Conservation (phyloP, 2,113 vertebrate species). For the Seriola aureovittata region DNA sequence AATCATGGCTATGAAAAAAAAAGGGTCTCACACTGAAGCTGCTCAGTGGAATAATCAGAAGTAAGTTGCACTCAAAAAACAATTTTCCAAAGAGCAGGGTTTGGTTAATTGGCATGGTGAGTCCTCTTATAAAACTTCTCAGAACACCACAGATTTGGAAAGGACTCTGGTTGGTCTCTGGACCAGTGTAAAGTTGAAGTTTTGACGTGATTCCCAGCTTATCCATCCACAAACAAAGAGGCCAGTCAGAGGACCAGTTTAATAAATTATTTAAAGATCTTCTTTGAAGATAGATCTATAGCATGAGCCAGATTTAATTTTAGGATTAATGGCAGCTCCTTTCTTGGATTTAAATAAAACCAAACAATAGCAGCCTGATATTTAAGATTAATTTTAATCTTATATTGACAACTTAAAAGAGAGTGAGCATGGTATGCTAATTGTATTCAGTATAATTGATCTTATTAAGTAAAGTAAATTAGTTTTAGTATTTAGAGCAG, state of each 20-base stretch:
- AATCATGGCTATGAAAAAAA: neutral
- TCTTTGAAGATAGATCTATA: neutral
- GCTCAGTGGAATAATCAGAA: constrained; percentile 4
- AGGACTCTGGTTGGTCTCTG: neutral
- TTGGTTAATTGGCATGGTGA: constrained; percentile 20
- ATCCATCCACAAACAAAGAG: constrained; percentile 33
- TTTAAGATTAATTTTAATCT: neutral
- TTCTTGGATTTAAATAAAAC: constrained; percentile 1
- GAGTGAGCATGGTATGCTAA: too few relatives aligned
- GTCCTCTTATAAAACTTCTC: constrained; percentile 33
- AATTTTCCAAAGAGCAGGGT: neutral
- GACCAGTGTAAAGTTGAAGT: neutral
- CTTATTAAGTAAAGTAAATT: too few relatives aligned
- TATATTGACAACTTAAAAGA: neutral
- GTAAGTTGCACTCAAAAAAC: neutral
- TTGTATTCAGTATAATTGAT: too few relatives aligned
- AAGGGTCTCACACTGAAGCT: neutral
- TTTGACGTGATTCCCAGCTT: constrained; percentile 3
- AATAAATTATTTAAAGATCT: neutral
- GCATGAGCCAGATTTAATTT: neutral
- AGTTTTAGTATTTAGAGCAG: neutral
- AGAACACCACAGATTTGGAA: constrained; percentile 56
- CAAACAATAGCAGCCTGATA: neutral
- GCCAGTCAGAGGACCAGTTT: constrained; percentile 13
- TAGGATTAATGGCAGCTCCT: neutral